Evolutionary conservation across 2,888 invertebrate genomes (phyloP), one percentile per base, ranked within the genome.

Genomic region (Erebia epiphron): DNA sequence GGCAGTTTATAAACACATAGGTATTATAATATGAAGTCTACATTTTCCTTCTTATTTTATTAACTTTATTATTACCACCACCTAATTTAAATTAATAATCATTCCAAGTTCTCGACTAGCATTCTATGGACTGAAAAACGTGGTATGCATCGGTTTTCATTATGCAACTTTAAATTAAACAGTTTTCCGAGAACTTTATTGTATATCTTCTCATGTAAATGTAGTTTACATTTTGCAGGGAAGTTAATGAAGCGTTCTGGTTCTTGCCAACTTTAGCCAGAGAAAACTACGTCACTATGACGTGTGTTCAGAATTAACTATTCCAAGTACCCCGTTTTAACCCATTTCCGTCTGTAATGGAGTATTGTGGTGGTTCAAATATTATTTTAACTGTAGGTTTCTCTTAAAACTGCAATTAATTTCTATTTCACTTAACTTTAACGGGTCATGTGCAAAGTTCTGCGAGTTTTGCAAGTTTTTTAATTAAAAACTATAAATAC

Each of bases 181-280:
- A 57, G 57, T 35, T 57, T 35, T 35, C 26, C 14, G 14, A 35
- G 26, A 57, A 35, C 2, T 11, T 13, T 3, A 60, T 43, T 16
- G 60, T 60, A 60, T 74, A 72, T 78, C 79, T 79, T 79, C 78
- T 81, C 46, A 80, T 82, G 82, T 77, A 79, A 81, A 81, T 80
- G 77, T 67, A 77, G 77, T 79, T 78, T 76, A 74, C 77, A 77
- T 78, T 79, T 81, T 77, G 75, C 77, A 76, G 76, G 71, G 74
- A 75, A 75, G 69, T 74, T 75, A 72, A 74, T 80, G 77, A 78
- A 76, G 75, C 73, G 71, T 60, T 50, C 70, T 72, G 70, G 52
- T 67, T 69, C 71, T 78, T 71, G 80, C 79, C 80, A 80, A 79
- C 73, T 77, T 73, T 75, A 68, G 75, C 71, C 75, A 66, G 41